Evolutionary conservation across 1,140 invertebrate species (phyloP).

Genomic region (Mamestra configurata): DNA sequence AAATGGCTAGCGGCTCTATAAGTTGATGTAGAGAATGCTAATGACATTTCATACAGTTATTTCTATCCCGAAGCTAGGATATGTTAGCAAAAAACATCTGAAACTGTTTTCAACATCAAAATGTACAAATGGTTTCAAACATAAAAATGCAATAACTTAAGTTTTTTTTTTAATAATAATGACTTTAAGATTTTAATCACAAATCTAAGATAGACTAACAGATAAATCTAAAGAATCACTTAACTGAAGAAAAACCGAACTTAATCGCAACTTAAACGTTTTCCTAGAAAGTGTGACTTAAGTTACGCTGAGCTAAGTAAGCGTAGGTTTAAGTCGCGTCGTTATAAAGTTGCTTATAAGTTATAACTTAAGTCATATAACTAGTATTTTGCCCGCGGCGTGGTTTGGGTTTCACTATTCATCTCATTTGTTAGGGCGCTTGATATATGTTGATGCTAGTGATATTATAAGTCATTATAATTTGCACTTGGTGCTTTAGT

Average conservation of each 20-base stretch:
- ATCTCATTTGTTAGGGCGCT: slow-evolving; percentile 19
- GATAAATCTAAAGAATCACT: slow-evolving; percentile 12
- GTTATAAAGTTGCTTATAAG: slow-evolving; percentile 24
- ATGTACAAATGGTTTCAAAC: slow-evolving; percentile 15
- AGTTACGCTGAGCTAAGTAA: slow-evolving; percentile 28
- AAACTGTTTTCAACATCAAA: not conserved
- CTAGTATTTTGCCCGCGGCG: slow-evolving; percentile 45
- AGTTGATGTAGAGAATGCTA: slow-evolving; percentile 43
- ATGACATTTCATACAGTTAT: slow-evolving; percentile 38
- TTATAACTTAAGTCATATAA: slow-evolving; percentile 15
- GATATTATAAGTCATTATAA: slow-evolving; percentile 36
- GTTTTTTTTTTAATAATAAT: not conserved
- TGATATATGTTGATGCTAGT: slow-evolving; percentile 23
- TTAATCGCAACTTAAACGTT: slow-evolving; percentile 23
- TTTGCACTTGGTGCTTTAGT: not conserved
- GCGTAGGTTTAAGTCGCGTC: slow-evolving; percentile 36
- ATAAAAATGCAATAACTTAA: not conserved
- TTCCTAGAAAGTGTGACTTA: slow-evolving; percentile 41
- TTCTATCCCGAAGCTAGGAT: not conserved
- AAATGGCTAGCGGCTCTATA: slow-evolving; percentile 34
- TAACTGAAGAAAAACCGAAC: slow-evolving; percentile 10
- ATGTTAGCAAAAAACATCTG: not conserved
- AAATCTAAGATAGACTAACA: slow-evolving; percentile 28
- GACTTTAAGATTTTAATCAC: slow-evolving; percentile 26
- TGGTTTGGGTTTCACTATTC: slow-evolving; percentile 37